These are phyloP conservation scores for Fundulus diaphanus DNA, from an alignment of 2,797 vertebrate species.

Conservation along the genomic window DNA sequence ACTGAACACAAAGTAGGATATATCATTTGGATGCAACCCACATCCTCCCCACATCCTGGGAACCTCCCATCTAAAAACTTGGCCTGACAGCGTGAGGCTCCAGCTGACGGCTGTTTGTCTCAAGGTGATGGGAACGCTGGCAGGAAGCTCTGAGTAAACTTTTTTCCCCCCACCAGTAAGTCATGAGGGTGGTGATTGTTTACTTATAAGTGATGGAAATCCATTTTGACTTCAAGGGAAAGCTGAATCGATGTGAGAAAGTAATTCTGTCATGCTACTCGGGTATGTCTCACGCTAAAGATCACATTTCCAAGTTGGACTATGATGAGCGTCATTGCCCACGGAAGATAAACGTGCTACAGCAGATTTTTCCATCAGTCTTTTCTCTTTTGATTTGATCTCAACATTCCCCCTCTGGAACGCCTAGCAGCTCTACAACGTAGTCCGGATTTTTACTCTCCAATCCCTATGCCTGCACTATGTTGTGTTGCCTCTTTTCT, in stretches of 20 bases:
- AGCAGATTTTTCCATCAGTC: constrained; percentile 26
- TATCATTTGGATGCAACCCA: constrained; percentile 73
- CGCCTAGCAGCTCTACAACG: neutral
- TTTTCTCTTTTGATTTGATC: constrained; percentile 4
- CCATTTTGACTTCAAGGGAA: neutral
- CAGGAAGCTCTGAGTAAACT: constrained; percentile 12
- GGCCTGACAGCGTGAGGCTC: constrained; percentile 59
- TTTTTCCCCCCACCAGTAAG: neutral
- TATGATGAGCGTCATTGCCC: constrained; percentile 3
- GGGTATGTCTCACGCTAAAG: neutral
- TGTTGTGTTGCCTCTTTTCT: neutral
- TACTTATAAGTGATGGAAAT: neutral
- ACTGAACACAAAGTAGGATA: constrained; percentile 37
- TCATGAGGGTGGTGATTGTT: neutral
- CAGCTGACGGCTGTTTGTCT: constrained; percentile 41
- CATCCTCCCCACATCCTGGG: constrained; percentile 71
- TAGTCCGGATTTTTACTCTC: neutral
- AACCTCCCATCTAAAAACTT: constrained; percentile 68
- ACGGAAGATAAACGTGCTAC: constrained; percentile 23
- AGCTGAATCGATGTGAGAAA: neutral
- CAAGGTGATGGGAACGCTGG: constrained; percentile 47
- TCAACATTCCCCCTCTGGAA: constrained; percentile 5
- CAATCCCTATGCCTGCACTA: neutral
- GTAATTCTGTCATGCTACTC: neutral
- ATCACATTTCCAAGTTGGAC: constrained; percentile 20